A percentile compares a stretch with the other conserved stretches of the same genome.
These are phyloP conservation scores for Cydia amplana DNA, from an alignment of 1,140 invertebrate genomes.

Conservation along the genomic window DNA sequence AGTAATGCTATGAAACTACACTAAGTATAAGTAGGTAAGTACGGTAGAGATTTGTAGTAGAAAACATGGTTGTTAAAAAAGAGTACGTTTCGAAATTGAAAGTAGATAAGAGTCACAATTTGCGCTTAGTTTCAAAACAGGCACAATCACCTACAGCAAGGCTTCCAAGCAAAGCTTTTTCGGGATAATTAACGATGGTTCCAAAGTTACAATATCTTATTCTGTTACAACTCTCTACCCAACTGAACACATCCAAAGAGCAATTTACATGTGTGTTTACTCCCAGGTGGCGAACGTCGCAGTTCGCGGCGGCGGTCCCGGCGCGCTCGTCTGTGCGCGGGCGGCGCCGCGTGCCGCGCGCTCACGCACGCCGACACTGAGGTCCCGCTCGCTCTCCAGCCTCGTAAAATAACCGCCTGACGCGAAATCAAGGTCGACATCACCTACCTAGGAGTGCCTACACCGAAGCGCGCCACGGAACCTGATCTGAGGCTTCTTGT, in stretches of 20 bases:
- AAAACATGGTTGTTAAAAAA: too few species aligned
- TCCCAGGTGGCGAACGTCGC: constrained; percentile 64
- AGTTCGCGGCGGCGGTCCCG: constrained; percentile 71
- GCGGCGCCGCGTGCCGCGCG: constrained; percentile 69
- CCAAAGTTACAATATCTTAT: too few species aligned
- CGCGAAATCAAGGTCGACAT: constrained; percentile 34
- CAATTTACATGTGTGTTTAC: background rate
- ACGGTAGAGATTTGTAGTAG: too few species aligned
- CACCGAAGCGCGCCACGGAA: constrained; percentile 26
- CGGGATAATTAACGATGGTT: too few species aligned
- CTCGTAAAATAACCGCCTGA: constrained; percentile 76
- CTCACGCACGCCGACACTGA: constrained; percentile 77
- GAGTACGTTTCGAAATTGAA: too few species aligned
- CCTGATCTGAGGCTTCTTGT: background rate
- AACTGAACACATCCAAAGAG: background rate
- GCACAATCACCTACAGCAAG: too few species aligned
- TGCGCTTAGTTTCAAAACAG: too few species aligned
- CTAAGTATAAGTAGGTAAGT: background rate
- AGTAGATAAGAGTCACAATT: too few species aligned
- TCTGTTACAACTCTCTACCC: background rate
- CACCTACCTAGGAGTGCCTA: constrained; percentile 39
- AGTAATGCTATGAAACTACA: background rate
- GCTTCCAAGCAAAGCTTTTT: too few species aligned
- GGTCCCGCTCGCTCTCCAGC: constrained; percentile 78
- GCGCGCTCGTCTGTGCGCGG: constrained; percentile 66